A percentile compares a stretch with the other conserved stretches of the same genome.
Conservation (phyloP, 2,888 invertebrate genomes). For the Endomychus coccineus region DNA sequence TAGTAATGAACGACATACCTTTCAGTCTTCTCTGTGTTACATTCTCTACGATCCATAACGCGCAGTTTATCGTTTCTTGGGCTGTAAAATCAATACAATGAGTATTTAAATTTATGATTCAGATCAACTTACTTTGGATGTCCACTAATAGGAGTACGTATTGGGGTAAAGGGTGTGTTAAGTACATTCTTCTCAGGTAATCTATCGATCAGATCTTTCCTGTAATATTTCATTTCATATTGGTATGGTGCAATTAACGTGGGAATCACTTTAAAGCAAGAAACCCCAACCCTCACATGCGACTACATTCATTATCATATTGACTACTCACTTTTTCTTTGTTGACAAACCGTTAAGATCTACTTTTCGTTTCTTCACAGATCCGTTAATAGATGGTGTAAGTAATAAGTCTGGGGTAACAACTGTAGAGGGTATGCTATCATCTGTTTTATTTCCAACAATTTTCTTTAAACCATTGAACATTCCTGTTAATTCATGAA, state of each 20-base stretch:
- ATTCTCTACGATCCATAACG: too few species aligned
- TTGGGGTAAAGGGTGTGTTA: constrained; percentile 49
- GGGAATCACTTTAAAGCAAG: too few species aligned
- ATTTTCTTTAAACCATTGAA: constrained; percentile 71
- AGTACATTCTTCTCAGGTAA: constrained; percentile 53
- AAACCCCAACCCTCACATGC: too few species aligned
- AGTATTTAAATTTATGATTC: too few species aligned
- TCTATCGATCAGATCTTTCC: constrained; percentile 55
- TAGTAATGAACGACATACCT: too few species aligned
- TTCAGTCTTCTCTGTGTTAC: too few species aligned
- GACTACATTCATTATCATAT: too few species aligned
- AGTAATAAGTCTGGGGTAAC: constrained; percentile 38
- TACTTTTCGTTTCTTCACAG: constrained; percentile 59
- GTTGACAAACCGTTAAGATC: constrained; percentile 54
- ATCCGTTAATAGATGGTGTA: constrained; percentile 55
- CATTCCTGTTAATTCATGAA: constrained; percentile 48
- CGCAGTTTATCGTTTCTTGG: too few species aligned
- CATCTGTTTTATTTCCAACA: constrained; percentile 57
- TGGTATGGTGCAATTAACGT: too few species aligned
- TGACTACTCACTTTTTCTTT: constrained; percentile 56
- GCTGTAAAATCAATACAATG: too few species aligned
- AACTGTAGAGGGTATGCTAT: constrained; percentile 34
- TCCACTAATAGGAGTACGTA: constrained; percentile 16
- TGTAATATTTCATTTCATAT: constrained; percentile 42
- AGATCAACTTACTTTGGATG: constrained; percentile 23